phyloP scores from a whole-genome alignment of 2,113 vertebrate genomes.

The Cochlearius cochlearius region DNA sequence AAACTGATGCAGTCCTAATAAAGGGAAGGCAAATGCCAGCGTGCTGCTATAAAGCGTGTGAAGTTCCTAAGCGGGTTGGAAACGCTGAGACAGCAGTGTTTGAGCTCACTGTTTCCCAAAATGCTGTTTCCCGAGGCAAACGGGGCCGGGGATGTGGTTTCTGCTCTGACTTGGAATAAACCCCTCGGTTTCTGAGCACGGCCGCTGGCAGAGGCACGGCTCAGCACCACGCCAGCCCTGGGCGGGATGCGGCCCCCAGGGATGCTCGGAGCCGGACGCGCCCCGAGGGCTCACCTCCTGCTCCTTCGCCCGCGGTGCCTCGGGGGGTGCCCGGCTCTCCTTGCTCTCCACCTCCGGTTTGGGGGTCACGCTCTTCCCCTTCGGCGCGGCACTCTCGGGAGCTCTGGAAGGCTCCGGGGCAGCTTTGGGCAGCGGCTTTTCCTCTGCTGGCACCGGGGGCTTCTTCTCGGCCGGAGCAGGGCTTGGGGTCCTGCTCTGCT shows the following conservation, averaged over 20 bases:
- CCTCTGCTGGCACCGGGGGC: slow-evolving; percentile 13
- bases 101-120: background rate
- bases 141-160: rapidly evolving
- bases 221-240: background rate
- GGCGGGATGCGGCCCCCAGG: background rate
- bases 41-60: background rate
- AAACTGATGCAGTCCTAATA: background rate
- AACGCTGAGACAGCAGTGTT: background rate
- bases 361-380: slow-evolving; percentile 53
- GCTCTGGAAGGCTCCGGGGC: slow-evolving; percentile 44
- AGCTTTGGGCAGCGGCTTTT: slow-evolving; percentile 60
- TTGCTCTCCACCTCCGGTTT: slow-evolving; percentile 71
- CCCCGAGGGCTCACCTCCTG: slow-evolving; percentile 83
- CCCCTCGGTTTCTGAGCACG: background rate
- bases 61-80: background rate
- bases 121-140: rapidly evolving
- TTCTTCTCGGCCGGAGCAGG: slow-evolving; percentile 78
- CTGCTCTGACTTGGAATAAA: background rate
- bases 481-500: slow-evolving; percentile 74
- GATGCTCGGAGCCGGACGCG: background rate
- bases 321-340: slow-evolving; percentile 75
- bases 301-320: slow-evolving; percentile 81
- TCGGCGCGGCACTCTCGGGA: slow-evolving; percentile 11
- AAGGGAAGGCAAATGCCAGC: background rate
- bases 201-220: rapidly evolving